These are phyloP conservation scores for Acromyrmex heyeri DNA, from an alignment of 1,140 invertebrate genomes.

Conservation along the genomic window DNA sequence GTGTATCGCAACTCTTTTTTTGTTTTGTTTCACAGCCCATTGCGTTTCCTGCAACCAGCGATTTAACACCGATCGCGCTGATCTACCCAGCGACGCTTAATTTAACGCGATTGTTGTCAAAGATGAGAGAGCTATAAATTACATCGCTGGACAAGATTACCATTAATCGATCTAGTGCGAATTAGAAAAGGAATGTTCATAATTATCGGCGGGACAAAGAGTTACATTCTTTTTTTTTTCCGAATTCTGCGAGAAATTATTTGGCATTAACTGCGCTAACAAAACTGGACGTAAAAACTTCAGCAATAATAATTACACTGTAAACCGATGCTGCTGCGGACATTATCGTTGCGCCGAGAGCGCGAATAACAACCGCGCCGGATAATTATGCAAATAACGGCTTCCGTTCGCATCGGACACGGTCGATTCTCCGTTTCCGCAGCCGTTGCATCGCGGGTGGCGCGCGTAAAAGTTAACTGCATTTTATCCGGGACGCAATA, in stretches of 20 bases:
- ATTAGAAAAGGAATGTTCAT: not conserved
- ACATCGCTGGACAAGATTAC: slow-evolving; percentile 12
- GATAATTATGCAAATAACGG: slow-evolving; percentile 62
- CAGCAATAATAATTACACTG: slow-evolving; percentile 32
- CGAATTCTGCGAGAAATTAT: not conserved
- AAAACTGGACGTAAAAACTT: slow-evolving; percentile 31
- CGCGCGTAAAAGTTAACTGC: slow-evolving; percentile 55
- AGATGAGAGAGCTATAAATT: slow-evolving; percentile 45
- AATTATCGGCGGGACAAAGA: no score
- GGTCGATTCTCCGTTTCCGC: slow-evolving; percentile 42
- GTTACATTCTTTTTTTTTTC: not conserved
- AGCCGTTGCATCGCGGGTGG: not conserved
- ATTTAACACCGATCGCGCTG: slow-evolving; percentile 47
- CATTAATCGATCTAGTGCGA: slow-evolving; percentile 28
- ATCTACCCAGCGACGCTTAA: slow-evolving; percentile 53
- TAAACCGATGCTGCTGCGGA: slow-evolving; percentile 42
- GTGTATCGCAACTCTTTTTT: slow-evolving; percentile 28
- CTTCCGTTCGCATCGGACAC: slow-evolving; percentile 1
- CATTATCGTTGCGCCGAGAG: slow-evolving; percentile 51
- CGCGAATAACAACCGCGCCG: slow-evolving; percentile 45
- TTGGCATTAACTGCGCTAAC: slow-evolving; percentile 8
- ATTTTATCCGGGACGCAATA: slow-evolving; percentile 54
- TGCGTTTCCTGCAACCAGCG: slow-evolving; percentile 25
- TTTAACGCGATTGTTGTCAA: slow-evolving; percentile 61
- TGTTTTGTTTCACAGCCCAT: slow-evolving; percentile 53